Base-by-base conservation (phyloP, 2,797 vertebrate species). In the Rhinichthys osculus region DNA sequence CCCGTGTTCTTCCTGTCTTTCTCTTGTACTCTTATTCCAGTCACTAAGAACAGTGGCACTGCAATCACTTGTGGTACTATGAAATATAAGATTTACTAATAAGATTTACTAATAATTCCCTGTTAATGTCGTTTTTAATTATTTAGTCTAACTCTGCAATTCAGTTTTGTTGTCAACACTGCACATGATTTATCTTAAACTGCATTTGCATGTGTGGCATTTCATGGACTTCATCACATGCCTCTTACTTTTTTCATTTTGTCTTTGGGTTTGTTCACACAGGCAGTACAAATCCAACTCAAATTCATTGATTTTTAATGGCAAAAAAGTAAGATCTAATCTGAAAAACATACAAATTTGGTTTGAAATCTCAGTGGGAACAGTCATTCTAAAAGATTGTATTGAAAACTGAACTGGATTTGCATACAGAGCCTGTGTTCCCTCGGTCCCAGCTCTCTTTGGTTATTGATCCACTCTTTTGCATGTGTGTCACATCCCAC, bases 21-120 rank as follows among this genome's bases (percentile, higher is more conserved):
- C n/a, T 76, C 44, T n/a, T 70, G 13, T 81, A 30, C 21, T 74
- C 30, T 38, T 82, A 57, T 67, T 71, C 9, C 30, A 38, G 59
- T 38, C 44, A 23, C 70, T 11, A 30, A 78, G 40, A 27, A 78
- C 52, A 78, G 30, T 33, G 33, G 47, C 21, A n/a, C 44, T 70
- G 27, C 50, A 54, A 21, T 57, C 9, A 14, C 30, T 23, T 77
- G 14, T 3, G 52, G 19, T 8, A 23, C 54, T 59, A n/a, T n/a
- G 23, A 59, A 59, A n/a, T 59, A 4, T 10, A n/a, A 59, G 54
- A 59, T 27, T 27, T 8, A 1, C 27, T 62, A 13, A 64, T 30
- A 47, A 7, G 19, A 66, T 10, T 40, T 35, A 82, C 9, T 3
- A 27, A 33, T 33, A 21, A 6, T 33, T 57, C 38, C 27, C 8